A percentile compares a stretch with the other conserved stretches of the same genome.
Conservation (phyloP, 2,888 invertebrate genomes). For the Mayetiola destructor region DNA sequence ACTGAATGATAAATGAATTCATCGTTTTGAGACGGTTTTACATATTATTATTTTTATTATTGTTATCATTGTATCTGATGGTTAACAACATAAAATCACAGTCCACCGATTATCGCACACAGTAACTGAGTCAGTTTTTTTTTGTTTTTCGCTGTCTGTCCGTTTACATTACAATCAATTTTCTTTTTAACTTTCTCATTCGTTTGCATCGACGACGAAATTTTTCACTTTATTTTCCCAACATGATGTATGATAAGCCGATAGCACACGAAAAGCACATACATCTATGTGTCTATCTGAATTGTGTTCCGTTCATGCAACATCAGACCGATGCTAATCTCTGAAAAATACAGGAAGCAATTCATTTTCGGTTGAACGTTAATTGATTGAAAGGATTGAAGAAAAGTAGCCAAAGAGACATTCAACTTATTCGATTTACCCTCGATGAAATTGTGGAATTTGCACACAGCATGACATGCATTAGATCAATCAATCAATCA, state of each 20-base stretch:
- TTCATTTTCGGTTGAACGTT: constrained; percentile 9
- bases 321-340: not conserved
- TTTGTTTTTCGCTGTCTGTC: no score
- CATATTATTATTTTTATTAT: no score
- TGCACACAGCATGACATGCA: constrained; percentile 4
- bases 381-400: constrained; percentile 12
- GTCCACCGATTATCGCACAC: no score
- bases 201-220: no score
- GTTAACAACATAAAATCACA: no score
- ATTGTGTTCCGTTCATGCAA: not conserved
- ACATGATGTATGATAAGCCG: not conserved
- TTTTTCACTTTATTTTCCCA: not conserved
- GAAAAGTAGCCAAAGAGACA: not conserved
- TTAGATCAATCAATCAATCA: no score
- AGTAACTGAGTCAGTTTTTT: no score
- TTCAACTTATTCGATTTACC: not conserved
- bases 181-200: no score
- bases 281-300: not conserved
- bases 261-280: not conserved
- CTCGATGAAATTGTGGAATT: not conserved
- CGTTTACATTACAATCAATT: no score
- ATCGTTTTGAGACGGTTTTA: no score
- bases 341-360: constrained; percentile 1
- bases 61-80: no score
- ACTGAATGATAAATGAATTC: no score